A percentile compares a stretch with the other conserved stretches of the same genome.
Conservation (phyloP, 2,113 vertebrate genomes). For the Aplodontia rufa region DNA sequence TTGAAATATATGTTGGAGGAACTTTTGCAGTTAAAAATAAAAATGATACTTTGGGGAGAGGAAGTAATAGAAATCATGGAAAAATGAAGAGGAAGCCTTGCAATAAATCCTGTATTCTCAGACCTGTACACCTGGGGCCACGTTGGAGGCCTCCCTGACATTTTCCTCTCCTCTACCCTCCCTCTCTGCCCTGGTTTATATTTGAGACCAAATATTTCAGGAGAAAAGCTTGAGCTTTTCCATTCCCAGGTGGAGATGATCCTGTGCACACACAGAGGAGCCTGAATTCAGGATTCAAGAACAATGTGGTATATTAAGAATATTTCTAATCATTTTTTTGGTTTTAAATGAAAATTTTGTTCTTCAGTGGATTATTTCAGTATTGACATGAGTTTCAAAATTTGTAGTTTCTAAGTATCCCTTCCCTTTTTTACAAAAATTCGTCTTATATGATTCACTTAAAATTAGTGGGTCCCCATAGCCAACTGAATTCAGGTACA, state of each 20-base stretch:
- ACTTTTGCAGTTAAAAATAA: not conserved
- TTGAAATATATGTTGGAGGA: not conserved
- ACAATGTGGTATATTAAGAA: not conserved
- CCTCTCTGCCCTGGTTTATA: not conserved
- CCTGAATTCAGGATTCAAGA: not conserved
- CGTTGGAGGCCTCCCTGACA: not conserved
- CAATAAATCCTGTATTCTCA: not conserved
- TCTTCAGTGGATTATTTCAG: not conserved
- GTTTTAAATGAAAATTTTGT: not conserved
- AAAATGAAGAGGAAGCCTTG: not conserved
- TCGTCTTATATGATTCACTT: not conserved
- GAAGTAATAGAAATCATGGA: not conserved
- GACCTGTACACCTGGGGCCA: not conserved
- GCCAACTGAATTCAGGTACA: too few species aligned
- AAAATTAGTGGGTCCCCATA: not conserved
- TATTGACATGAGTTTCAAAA: not conserved
- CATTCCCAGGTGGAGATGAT: not conserved
- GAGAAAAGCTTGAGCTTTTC: rapidly evolving
- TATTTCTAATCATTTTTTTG: not conserved
- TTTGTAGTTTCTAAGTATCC: not conserved
- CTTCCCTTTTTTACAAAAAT: not conserved
- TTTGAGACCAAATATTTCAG: not conserved
- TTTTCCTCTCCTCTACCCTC: not conserved
- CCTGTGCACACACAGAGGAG: not conserved
- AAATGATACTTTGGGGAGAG: not conserved